Evolutionary conservation across 2,113 vertebrate species (phyloP).

Genomic region (Spea bombifrons): DNA sequence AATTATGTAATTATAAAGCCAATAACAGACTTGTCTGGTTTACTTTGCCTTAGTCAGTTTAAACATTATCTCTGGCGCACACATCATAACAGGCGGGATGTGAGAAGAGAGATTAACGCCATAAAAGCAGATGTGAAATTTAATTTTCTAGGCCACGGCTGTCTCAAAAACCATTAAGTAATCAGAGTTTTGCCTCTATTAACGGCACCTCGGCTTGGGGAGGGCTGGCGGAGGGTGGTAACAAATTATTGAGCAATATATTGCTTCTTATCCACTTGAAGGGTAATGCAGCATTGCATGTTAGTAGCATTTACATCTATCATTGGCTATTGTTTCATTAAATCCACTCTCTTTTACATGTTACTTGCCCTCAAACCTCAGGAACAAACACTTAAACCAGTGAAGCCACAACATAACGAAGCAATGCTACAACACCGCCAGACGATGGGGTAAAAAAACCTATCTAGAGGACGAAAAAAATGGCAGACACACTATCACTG

Average conservation of each 20-base stretch:
- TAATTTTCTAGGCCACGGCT: constrained; percentile 98
- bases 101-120: constrained; percentile 99
- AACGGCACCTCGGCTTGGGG: constrained; percentile 51
- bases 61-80: constrained; percentile 99
- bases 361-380: constrained; percentile 25
- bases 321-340: constrained; percentile 33
- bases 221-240: constrained; percentile 28
- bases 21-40: constrained; percentile 99
- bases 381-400: neutral
- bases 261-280: constrained; percentile 34
- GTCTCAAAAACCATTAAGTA: constrained; percentile 99
- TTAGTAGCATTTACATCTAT: constrained; percentile 33
- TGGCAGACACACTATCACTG: too few species aligned
- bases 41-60: constrained; percentile 99
- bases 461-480: too few species aligned
- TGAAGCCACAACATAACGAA: too few species aligned
- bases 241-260: constrained; percentile 45
- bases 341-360: constrained; percentile 3
- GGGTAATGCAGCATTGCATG: constrained; percentile 46
- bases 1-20: constrained; percentile 99
- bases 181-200: constrained; percentile 98
- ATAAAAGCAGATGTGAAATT: constrained; percentile 99
- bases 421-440: too few species aligned
- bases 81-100: constrained; percentile 99
- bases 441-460: too few species aligned